Evolutionary conservation across 2,888 invertebrate species (phyloP), one percentile per base, ranked within the genome.

Genomic region (Acleris sparsana): DNA sequence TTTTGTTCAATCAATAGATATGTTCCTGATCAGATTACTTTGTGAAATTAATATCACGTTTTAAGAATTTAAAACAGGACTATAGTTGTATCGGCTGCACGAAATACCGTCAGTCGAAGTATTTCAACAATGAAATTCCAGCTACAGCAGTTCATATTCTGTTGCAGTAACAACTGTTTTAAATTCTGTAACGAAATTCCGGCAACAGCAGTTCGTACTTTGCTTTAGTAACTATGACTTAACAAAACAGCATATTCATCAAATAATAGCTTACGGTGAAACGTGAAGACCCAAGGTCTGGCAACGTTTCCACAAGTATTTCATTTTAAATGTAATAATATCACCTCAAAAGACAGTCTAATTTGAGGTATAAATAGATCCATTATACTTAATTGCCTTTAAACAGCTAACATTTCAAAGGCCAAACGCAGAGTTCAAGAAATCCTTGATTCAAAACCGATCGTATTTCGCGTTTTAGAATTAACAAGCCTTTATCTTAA

Each of bases 381-480:
- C 55, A 65, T 65, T 65, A 65, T 44, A 51, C 29, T 20, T 61
- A 61, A 65, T 60, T 65, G 46, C 65, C 60, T 39, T 59, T 49
- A 60, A 64, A 51, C 62, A 55, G 55, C 55, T 55, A 62, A 62
- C 55, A 56, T 56, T 57, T 57, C 46, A 43, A 44, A 57, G 39
- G 60, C 60, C 43, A 44, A 56, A 60, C 55, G 17, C 55, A 49
- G 51, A 57, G 60, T 60, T 53, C 33, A 56, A 60, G 55, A 51
- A 65, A 56, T 55, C 51, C 49, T 53, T 56, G 9, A 60, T 39
- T 49, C 51, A 56, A 44, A 51, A 29, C n/a, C 62, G 53, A 17
- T 65, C 43, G 61, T 44, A 22, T 61, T 60, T 61, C 51, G 13
- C 33, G 20, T 16, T 6, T 4, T 7, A 43, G 20, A 13, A 55